Evolutionary conservation across 2,888 invertebrate genomes (phyloP), one percentile per base, ranked within the genome.

Genomic region (Diplolepis rosae): DNA sequence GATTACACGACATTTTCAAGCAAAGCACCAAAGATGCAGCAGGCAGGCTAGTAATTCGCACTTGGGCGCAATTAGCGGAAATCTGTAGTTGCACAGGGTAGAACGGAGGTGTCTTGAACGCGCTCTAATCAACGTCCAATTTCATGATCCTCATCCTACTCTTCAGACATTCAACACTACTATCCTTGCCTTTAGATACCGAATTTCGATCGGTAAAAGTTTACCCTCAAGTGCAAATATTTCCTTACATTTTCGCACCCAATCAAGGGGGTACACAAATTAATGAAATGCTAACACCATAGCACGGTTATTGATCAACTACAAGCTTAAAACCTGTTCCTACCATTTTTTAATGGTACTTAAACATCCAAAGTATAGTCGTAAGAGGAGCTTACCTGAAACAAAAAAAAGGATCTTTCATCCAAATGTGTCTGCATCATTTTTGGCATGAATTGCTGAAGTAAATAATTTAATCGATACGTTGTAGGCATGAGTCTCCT

Each of bases 51-150:
- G 27, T 27, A 52, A 52, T 27, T 15, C 52, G 27, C 27, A 27
- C 30, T 35, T 56, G 24, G 56, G 13, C 35, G 32, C 35, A 35
- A 56, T 56, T 56, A 56, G 32, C 32, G 54, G n/a, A 54, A 54
- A 54, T 30, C 28, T 30, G 54, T 54, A 28, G 54, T 54, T 54
- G 30, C 30, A 54, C 28, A 15, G 54, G 30, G 30, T 7, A 15
- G 15, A 30, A 54, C 18, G 35, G 35, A 32, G 56, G 32, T 56
- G 32, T 56, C 56, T 56, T 56, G 35, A 56, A 56, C 22, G 56
- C 18, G 56, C 56, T 32, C 56, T 56, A 56, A 56, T 56, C 56
- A 56, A 32, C 56, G 56, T 56, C 32, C 56, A 56, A 35, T 56
- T 56, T 35, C 22, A 56, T 56, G 35, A 56, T 35, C 56, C 35